Evolutionary conservation across 1,140 invertebrate species (phyloP).

Genomic region (Drosophila mauritiana): DNA sequence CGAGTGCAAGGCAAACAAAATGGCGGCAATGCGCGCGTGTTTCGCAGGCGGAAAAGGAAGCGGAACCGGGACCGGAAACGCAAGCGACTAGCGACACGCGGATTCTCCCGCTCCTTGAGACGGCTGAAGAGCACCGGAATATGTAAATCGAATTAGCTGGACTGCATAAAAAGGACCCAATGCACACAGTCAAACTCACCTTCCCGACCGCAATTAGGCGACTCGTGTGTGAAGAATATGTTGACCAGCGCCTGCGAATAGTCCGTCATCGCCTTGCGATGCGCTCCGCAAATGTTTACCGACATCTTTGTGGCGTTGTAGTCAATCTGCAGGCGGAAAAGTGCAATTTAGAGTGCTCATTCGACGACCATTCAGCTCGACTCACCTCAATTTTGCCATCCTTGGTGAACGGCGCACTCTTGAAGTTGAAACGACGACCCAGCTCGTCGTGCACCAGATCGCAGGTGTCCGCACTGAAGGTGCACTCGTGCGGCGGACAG

Average conservation of each 20-base stretch:
- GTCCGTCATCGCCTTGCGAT: slow-evolving; percentile 75
- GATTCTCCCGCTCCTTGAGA: slow-evolving; percentile 9
- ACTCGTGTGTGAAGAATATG: slow-evolving; percentile 75
- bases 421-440: slow-evolving; percentile 57
- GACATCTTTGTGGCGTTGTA: slow-evolving; percentile 51
- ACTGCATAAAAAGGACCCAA: background rate
- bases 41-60: slow-evolving; percentile 58
- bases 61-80: slow-evolving; percentile 57
- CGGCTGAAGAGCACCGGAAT: slow-evolving; percentile 12
- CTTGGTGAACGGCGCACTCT: slow-evolving; percentile 63
- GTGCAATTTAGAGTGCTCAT: background rate
- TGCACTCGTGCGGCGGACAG: slow-evolving; percentile 82
- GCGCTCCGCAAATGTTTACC: slow-evolving; percentile 67
- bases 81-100: slow-evolving; percentile 62
- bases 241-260: slow-evolving; percentile 82
- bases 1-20: slow-evolving; percentile 38
- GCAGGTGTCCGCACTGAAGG: slow-evolving; percentile 64
- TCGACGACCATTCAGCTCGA: background rate
- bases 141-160: slow-evolving; percentile 66
- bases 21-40: slow-evolving; percentile 75
- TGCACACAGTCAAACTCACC: slow-evolving; percentile 46
- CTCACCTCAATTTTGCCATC: slow-evolving; percentile 77
- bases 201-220: slow-evolving; percentile 67
- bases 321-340: slow-evolving; percentile 47
- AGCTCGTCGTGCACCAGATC: slow-evolving; percentile 76